Evolutionary conservation across 2,888 invertebrate species (phyloP).

Genomic region (Kryphioiulus occultus): DNA sequence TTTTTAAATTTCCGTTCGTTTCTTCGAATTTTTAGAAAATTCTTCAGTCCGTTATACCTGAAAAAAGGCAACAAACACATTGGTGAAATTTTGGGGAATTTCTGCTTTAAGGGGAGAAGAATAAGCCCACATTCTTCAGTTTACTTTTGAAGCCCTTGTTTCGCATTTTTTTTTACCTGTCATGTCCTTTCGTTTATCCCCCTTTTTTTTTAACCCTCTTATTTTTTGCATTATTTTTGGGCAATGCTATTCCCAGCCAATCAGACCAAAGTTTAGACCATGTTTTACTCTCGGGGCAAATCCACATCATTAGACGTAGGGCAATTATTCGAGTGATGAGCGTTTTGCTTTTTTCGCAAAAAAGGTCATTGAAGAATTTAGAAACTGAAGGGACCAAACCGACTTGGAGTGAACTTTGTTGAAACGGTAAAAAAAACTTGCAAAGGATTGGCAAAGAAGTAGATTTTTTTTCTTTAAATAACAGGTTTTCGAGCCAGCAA

Average conservation of each 20-base stretch:
- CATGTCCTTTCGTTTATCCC: constrained; percentile 32
- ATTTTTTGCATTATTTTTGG: neutral
- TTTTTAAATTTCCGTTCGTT: neutral
- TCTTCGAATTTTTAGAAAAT: neutral
- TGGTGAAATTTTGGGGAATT: neutral
- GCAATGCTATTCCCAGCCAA: neutral
- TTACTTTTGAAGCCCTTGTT: neutral
- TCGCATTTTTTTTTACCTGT: constrained; percentile 1
- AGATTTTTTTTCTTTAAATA: neutral
- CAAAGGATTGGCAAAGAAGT: neutral
- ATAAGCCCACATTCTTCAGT: constrained; percentile 4
- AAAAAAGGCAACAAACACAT: neutral
- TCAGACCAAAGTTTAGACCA: neutral
- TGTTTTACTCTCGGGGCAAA: constrained; percentile 13
- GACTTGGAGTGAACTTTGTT: neutral
- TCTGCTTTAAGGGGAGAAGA: neutral
- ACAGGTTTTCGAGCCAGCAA: neutral
- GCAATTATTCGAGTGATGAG: constrained; percentile 17
- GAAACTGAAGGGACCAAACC: neutral
- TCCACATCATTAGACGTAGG: neutral
- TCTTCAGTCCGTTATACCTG: neutral
- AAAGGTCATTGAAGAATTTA: constrained; percentile 3
- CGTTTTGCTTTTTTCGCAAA: constrained; percentile 6
- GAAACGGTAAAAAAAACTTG: neutral
- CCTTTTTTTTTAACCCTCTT: neutral